Base-by-base conservation (phyloP, 2,888 invertebrate species). In the Volucella inanis region DNA sequence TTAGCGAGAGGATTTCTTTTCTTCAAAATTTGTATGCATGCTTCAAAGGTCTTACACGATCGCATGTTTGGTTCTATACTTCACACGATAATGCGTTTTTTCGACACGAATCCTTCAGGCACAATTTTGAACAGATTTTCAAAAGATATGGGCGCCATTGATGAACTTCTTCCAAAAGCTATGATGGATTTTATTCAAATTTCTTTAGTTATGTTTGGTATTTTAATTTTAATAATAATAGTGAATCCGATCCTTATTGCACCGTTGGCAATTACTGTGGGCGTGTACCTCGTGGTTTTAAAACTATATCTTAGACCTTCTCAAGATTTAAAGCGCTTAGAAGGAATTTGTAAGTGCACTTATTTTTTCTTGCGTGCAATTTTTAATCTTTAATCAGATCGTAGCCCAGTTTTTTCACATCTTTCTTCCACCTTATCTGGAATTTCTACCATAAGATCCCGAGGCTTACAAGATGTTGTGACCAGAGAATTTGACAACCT, bases 391-490 rank as follows among this genome's bases (percentile, higher is more conserved):
- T 49, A 8, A 9, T 93, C 12, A 90, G 96, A 95, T 76, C 94
- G 96, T 84, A 97, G 98, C 92, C 98, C 98, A 0, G 96, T 98
- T 0, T 98, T 98, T 91, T 96, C 97, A 0, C 97, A 98, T 90
- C 94, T 98, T 87, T 95, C 96, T n/a, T 96, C 97, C 0, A 95
- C 97, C 0, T 93, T 98, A 8, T 94, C 96, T 82, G 98, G 98
- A 1, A 94, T 98, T 41, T 94, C 96, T 47, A 97, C 97, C 0
- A 97, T 99, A 83, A 94, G 98, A 78, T 96, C 98, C 0, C 95
- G 95, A 1, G 93, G 94, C 22, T 95, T 96, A 1, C 94, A 96
- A 90, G 93, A 94, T 86, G 93, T 95, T 88, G 94, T 98, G 65
- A 94, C 94, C 57, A 93, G 94, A 88, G 96, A 96, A 89, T 97